Evolutionary conservation across 2,113 vertebrate species (phyloP).

Genomic region (Amphilophus citrinellus): DNA sequence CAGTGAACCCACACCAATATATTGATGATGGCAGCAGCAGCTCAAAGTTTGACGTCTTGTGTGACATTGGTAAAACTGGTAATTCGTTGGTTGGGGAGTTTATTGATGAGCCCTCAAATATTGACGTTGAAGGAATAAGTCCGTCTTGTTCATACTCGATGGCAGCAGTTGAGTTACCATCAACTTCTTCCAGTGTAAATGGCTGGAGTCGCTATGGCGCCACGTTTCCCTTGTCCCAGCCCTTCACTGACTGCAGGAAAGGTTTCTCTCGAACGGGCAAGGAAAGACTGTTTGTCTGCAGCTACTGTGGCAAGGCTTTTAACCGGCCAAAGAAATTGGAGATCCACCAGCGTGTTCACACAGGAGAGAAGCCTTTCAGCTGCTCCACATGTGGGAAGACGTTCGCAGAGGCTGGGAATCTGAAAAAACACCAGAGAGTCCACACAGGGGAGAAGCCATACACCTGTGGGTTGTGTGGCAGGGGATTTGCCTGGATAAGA

Average conservation of each 20-base stretch:
- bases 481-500: slow-evolving; percentile 77
- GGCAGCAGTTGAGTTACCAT: slow-evolving; percentile 46
- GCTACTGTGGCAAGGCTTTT: slow-evolving; percentile 80
- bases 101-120: slow-evolving; percentile 32
- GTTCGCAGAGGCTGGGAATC: slow-evolving; percentile 79
- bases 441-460: slow-evolving; percentile 80
- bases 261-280: slow-evolving; percentile 28
- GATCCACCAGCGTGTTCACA: slow-evolving; percentile 82
- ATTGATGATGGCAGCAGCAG: slow-evolving; percentile 39
- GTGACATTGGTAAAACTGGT: slow-evolving; percentile 48
- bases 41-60: slow-evolving; percentile 64
- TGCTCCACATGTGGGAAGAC: slow-evolving; percentile 80
- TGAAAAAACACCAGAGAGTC: slow-evolving; percentile 81
- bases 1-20: slow-evolving; percentile 30
- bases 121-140: slow-evolving; percentile 17
- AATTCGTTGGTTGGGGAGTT: slow-evolving; percentile 60
- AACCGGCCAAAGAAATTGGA: slow-evolving; percentile 82
- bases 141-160: slow-evolving; percentile 45
- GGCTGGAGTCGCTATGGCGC: slow-evolving; percentile 28
- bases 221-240: neutral
- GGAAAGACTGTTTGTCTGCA: slow-evolving; percentile 79
- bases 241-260: neutral
- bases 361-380: slow-evolving; percentile 80
- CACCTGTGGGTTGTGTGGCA: slow-evolving; percentile 74
- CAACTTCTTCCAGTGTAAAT: slow-evolving; percentile 43